Percentiles rank a stretch among this genome's conserved stretches.
Conservation (phyloP, 2,797 vertebrate genomes). For the Poecilia wingei region DNA sequence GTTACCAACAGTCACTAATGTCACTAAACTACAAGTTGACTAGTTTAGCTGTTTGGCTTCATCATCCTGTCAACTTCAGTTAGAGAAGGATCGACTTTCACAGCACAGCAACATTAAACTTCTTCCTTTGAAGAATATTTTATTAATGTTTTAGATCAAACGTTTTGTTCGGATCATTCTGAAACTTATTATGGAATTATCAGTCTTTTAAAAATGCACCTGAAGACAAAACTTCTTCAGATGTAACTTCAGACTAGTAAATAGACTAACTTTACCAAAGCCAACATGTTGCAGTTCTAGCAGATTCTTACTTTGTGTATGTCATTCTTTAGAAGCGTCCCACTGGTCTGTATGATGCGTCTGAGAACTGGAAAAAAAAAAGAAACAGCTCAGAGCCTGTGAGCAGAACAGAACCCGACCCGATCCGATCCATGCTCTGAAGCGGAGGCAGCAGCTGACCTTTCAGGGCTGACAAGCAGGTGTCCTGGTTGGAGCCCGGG, state of each 20-base stretch:
- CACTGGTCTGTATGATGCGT: conserved; percentile 82
- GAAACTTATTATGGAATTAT: not conserved
- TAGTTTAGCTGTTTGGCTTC: not conserved
- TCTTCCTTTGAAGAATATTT: not conserved
- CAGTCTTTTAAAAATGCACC: not conserved
- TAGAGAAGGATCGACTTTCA: not conserved
- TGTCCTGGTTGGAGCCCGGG: conserved; percentile 84
- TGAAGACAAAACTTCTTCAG: not conserved
- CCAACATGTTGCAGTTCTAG: not conserved
- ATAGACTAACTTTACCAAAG: not conserved
- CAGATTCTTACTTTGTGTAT: conserved; percentile 84
- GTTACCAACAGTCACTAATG: not conserved
- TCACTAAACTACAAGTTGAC: not conserved
- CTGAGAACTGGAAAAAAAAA: conserved; percentile 77
- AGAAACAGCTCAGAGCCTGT: not conserved
- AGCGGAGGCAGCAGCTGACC: conserved; percentile 63
- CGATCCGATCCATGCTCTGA: fast-evolving
- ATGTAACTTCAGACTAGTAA: too few species aligned
- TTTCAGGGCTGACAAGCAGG: conserved; percentile 82
- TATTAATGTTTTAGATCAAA: not conserved
- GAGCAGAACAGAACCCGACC: not conserved
- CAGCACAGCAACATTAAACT: not conserved
- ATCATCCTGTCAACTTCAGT: not conserved
- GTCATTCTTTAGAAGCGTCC: conserved; percentile 88
- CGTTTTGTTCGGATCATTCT: not conserved